Evolutionary conservation across 1,140 invertebrate genomes (phyloP).

Genomic region (Coelopa frigida): DNA sequence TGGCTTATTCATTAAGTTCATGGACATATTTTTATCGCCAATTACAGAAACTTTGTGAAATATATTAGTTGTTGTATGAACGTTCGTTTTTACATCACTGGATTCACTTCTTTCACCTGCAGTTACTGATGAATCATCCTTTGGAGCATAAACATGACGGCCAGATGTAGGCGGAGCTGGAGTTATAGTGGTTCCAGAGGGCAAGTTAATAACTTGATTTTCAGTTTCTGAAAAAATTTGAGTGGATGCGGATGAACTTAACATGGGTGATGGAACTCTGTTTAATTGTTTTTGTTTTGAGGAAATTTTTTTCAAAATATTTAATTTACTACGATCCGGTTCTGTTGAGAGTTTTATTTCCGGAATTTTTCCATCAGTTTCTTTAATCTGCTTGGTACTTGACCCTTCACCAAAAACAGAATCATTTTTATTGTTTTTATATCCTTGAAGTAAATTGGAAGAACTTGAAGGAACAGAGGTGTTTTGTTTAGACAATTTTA

Average conservation of each 20-base stretch:
- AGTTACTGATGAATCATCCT: neutral
- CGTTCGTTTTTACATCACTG: neutral
- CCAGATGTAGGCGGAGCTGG: conserved; percentile 17
- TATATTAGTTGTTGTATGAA: neutral
- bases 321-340: conserved; percentile 73
- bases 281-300: conserved; percentile 23
- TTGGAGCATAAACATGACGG: neutral
- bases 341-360: conserved; percentile 57
- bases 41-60: neutral
- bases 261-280: conserved; percentile 6
- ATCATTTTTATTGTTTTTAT: too few species aligned
- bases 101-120: neutral
- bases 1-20: conserved; percentile 15
- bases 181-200: conserved; percentile 39
- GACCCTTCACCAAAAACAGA: too few species aligned
- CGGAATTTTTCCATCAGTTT: too few species aligned
- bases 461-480: too few species aligned
- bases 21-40: neutral
- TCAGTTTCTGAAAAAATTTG: neutral
- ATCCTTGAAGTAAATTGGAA: too few species aligned
- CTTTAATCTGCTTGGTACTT: too few species aligned
- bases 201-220: conserved; percentile 24
- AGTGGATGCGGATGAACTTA: neutral
- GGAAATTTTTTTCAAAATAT: conserved; percentile 76
- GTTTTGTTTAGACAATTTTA: too few species aligned